Conservation (phyloP, 2,113 vertebrate species). For the Thamnaconus septentrionalis region DNA sequence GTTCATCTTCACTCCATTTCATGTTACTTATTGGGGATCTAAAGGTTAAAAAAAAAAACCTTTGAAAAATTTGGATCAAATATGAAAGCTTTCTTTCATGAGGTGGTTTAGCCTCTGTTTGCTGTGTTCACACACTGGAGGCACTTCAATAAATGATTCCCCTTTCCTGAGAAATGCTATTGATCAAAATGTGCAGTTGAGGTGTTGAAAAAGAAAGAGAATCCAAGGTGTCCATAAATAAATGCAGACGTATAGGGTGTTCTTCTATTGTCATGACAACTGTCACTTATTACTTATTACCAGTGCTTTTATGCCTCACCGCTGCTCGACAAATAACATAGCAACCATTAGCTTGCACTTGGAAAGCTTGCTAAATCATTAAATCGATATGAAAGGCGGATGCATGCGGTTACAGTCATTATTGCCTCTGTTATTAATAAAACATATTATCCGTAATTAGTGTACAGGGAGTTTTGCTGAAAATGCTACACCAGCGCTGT, state of each 20-base stretch:
- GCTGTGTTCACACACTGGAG: slow-evolving; percentile 5
- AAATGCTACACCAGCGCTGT: slow-evolving; percentile 25
- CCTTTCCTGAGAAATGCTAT: too few relatives aligned
- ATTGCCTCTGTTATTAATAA: slow-evolving; percentile 47
- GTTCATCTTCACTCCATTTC: too few relatives aligned
- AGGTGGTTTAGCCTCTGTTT: not conserved
- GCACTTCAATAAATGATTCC: slow-evolving; percentile 2
- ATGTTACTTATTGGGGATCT: too few relatives aligned
- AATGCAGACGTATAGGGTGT: too few relatives aligned
- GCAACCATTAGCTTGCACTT: slow-evolving; percentile 5
- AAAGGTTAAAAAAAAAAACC: too few relatives aligned
- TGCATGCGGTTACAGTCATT: slow-evolving; percentile 29
- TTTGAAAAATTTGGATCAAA: too few relatives aligned
- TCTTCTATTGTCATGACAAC: too few relatives aligned
- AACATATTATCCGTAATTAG: slow-evolving; percentile 40
- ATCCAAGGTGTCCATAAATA: too few relatives aligned
- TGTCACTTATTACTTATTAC: too few relatives aligned
- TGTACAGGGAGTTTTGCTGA: not conserved
- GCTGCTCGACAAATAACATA: slow-evolving; percentile 6
- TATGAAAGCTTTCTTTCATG: too few relatives aligned
- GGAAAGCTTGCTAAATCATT: slow-evolving; percentile 19
- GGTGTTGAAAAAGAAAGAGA: too few relatives aligned
- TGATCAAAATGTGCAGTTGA: too few relatives aligned
- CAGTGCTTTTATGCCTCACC: not conserved
- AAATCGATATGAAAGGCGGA: slow-evolving; percentile 33